Conservation (phyloP, 2,113 vertebrate genomes). For the Dromaius novaehollandiae region DNA sequence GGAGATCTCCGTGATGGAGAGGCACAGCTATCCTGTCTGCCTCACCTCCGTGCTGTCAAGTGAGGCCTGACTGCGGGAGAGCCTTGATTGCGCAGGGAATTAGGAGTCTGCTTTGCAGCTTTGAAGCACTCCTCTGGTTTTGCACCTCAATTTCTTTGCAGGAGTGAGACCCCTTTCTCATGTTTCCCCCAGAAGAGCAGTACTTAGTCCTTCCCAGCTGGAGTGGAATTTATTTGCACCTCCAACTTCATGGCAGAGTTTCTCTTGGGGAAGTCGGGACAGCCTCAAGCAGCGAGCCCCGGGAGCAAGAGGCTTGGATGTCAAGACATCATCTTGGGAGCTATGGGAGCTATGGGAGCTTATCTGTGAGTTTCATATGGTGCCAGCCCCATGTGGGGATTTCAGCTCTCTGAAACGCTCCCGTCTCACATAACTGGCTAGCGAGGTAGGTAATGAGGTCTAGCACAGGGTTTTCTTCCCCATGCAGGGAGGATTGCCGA, state of each 20-base stretch:
- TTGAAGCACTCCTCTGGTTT: not conserved
- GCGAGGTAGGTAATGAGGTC: not conserved
- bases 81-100: not conserved
- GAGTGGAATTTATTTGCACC: not conserved
- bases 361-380: not conserved
- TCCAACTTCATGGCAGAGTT: not conserved
- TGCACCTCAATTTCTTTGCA: not conserved
- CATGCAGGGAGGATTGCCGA: fast-evolving
- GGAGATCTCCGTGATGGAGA: too few relatives aligned
- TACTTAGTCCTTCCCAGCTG: not conserved
- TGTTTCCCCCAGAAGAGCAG: not conserved
- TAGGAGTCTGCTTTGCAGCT: not conserved
- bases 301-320: fast-evolving
- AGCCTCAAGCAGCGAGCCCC: not conserved
- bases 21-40: fast-evolving
- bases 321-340: too few relatives aligned
- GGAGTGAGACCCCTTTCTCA: not conserved
- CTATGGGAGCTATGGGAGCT: not conserved
- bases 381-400: not conserved
- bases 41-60: not conserved
- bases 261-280: not conserved
- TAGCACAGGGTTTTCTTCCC: not conserved
- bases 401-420: not conserved
- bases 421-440: not conserved
- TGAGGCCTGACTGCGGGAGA: not conserved